Base-by-base conservation (phyloP, 2,888 invertebrate genomes). In the Meandrusa payeni region DNA sequence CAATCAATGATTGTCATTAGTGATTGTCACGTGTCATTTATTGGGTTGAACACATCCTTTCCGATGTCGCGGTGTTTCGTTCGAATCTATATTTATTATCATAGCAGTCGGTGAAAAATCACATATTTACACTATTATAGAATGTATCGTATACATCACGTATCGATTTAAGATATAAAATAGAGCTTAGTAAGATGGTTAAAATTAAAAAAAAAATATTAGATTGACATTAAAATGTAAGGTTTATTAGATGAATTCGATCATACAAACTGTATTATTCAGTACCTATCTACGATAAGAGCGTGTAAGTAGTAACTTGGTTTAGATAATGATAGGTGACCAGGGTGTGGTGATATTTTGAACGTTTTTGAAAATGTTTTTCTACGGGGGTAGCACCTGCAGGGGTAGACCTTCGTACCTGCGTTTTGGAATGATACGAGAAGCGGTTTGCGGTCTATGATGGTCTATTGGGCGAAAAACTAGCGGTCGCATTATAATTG, bases 271-370 rank as follows among this genome's bases (percentile, higher is more conserved):
- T 73, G 80, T 79, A 77, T 82, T 75, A 76, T 74, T 77, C 77
- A 66, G 67, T 78, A 77, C 72, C 73, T 77, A 74, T 67, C 55
- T 78, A 77, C 66, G 63, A 57, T 80, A 78, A 78, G 76, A 70
- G 69, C 74, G 76, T 80, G 76, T 78, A 71, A 68, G 82, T 82
- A 82, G 76, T 71, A 76, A 79, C 76, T 83, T 75, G 81, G 78
- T 80, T 80, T 83, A 85, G 77, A 79, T 83, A 83, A 82, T 74
- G 79, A 82, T 87, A 87, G 86, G 87, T 69, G 86, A 87, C 87
- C 87, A 87, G 87, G 87, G 87, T 87, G 87, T 77, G 87, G 85
- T 85, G 87, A 86, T 87, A 87, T 86, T 86, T 86, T 85, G 85
- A 83, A 85, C 80, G 86, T 86, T 87, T 87, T 86, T 86, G 85